Evolutionary conservation across 2,888 invertebrate species (phyloP).

Genomic region (Helleia helle): DNA sequence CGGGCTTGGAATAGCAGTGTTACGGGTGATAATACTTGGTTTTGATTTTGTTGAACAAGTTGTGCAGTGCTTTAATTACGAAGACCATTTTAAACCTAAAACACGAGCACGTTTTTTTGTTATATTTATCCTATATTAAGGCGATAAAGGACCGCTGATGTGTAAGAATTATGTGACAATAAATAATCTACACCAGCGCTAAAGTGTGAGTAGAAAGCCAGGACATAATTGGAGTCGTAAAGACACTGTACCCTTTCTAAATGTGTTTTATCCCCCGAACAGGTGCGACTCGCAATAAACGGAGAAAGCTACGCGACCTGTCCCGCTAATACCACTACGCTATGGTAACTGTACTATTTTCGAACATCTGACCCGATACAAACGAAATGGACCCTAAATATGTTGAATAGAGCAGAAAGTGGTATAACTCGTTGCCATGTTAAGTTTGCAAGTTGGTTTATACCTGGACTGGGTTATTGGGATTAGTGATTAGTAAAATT

Average conservation of each 20-base stretch:
- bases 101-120: too few relatives aligned
- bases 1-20: too few relatives aligned
- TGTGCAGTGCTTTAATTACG: too few relatives aligned
- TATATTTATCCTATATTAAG: too few relatives aligned
- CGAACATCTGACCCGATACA: not conserved
- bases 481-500: not conserved
- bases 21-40: too few relatives aligned
- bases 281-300: not conserved
- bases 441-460: not conserved
- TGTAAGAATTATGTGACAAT: too few relatives aligned
- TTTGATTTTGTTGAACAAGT: too few relatives aligned
- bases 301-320: constrained; percentile 3
- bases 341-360: not conserved
- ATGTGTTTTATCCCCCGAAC: not conserved
- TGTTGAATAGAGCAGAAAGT: not conserved
- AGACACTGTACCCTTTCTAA: not conserved
- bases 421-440: not conserved
- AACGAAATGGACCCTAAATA: not conserved
- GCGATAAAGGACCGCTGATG: too few relatives aligned
- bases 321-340: not conserved
- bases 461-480: constrained; percentile 2
- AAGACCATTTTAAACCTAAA: too few relatives aligned
- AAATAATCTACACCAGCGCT: too few relatives aligned
- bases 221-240: not conserved
- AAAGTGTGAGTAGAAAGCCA: not conserved